phyloP scores from a whole-genome alignment of 2,888 invertebrate species.

The Ganaspis brasiliensis region DNA sequence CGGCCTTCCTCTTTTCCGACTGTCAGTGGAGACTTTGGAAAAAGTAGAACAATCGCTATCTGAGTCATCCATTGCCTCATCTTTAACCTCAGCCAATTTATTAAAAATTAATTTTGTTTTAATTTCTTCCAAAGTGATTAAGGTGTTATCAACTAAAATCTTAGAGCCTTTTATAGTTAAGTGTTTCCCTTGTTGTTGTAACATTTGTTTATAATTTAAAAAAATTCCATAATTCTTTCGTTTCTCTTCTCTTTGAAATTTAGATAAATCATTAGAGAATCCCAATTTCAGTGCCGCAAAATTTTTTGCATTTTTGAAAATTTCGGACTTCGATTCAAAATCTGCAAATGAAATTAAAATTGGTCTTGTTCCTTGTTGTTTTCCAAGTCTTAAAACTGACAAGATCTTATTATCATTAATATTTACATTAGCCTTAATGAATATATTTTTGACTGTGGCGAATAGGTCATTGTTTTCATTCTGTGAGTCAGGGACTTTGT shows the following conservation, averaged over 20 bases:
- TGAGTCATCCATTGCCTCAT: background rate
- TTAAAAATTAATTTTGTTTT: background rate
- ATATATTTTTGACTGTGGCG: background rate
- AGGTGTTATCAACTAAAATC: conserved; percentile 4
- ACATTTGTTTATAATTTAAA: background rate
- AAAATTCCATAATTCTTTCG: background rate
- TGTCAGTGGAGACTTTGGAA: background rate
- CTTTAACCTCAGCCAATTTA: background rate
- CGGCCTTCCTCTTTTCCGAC: background rate
- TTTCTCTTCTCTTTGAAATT: background rate
- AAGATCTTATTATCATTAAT: background rate
- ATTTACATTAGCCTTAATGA: background rate
- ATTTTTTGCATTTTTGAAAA: background rate
- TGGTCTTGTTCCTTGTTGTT: background rate
- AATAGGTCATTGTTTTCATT: background rate
- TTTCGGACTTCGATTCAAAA: background rate
- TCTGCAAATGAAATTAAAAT: background rate
- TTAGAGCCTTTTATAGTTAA: background rate
- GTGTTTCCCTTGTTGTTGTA: background rate
- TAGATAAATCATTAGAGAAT: background rate
- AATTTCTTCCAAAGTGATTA: background rate
- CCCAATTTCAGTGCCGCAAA: background rate
- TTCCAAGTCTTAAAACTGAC: background rate
- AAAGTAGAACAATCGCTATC: background rate
- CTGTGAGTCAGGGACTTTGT: background rate